Evolutionary conservation across 2,888 invertebrate species (phyloP), one percentile per base, ranked within the genome.

Genomic region (Belgica antarctica): DNA sequence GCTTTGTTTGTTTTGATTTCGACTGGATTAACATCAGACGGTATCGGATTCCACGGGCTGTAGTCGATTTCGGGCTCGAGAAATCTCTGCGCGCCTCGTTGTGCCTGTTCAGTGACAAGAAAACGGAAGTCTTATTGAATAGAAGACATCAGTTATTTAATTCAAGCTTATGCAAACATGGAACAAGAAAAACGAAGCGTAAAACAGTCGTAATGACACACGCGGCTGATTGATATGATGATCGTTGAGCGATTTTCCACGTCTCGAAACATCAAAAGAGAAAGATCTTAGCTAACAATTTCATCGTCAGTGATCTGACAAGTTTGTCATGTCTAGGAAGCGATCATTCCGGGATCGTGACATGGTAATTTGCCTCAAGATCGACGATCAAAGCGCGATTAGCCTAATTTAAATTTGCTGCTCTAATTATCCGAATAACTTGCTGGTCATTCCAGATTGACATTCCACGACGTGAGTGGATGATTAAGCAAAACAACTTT

Each of bases 31-130:
- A 57, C 57, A 7, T 7, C 17, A 5, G n/a, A 12, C 12, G 52
- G 52, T 4, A 68, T 34, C n/a, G 68, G 68, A 57, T 34, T 52
- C 68, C 68, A 68, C 15, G 57, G 57, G 34, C 68, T 57, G 47
- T 27, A 68, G 7, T 68, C 68, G n/a, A 68, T 27, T n/a, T 52
- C n/a, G 1, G 68, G 57, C 34, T 52, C 31, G 1, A 46, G 27
- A 68, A 68, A 68, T 52, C 8, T 24, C 27, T 63, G 63, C 5
- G 27, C 41, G 15, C 24, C 27, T 63, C 12, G 36, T 4, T 28
- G 22, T 12, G 57, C 19, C 24, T 57, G 52, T 1, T 12, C 5
- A 46, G 3, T 3, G 25, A 41, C 10, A 65, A n/a, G n/a, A n/a
- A n/a, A 41, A 8, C 1, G 41, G 15, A 63, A 63, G 27, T 31